Percentiles rank a stretch among this genome's conserved stretches.
Evolutionary conservation across 2,797 vertebrate species (phyloP).

Genomic region (Trachops cirrhosus): DNA sequence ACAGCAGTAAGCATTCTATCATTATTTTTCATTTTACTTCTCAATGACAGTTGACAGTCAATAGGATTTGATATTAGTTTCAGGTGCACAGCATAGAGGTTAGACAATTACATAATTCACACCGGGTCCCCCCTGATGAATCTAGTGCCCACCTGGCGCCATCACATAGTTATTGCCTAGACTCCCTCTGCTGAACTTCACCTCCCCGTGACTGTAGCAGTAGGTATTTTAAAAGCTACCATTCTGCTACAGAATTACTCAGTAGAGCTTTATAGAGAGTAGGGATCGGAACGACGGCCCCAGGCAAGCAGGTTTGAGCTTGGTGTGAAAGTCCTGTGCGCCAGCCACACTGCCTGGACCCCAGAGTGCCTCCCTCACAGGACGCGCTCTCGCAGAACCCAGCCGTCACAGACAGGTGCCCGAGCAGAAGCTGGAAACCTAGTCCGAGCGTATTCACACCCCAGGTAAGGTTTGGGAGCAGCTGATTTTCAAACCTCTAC

Average conservation of each 20-base stretch:
- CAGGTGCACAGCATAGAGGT: background rate
- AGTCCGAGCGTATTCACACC: background rate
- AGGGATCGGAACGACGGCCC: background rate
- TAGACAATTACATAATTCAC: background rate
- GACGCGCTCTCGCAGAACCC: background rate
- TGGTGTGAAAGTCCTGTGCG: background rate
- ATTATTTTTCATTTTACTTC: background rate
- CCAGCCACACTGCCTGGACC: background rate
- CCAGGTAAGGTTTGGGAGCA: background rate
- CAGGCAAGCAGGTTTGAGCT: background rate
- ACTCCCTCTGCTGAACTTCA: background rate
- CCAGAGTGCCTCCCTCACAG: background rate
- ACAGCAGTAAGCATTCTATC: background rate
- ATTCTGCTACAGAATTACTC: background rate
- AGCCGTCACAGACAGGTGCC: background rate
- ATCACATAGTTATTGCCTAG: background rate
- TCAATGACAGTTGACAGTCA: background rate
- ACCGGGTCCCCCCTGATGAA: background rate
- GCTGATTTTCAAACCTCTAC: background rate
- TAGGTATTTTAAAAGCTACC: background rate
- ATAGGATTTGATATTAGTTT: background rate
- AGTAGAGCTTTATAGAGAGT: background rate
- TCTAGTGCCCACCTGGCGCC: background rate
- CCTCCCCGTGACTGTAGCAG: background rate
- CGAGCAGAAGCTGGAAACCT: background rate